phyloP scores from a whole-genome alignment of 2,888 invertebrate species.

The Hydraecia micacea region DNA sequence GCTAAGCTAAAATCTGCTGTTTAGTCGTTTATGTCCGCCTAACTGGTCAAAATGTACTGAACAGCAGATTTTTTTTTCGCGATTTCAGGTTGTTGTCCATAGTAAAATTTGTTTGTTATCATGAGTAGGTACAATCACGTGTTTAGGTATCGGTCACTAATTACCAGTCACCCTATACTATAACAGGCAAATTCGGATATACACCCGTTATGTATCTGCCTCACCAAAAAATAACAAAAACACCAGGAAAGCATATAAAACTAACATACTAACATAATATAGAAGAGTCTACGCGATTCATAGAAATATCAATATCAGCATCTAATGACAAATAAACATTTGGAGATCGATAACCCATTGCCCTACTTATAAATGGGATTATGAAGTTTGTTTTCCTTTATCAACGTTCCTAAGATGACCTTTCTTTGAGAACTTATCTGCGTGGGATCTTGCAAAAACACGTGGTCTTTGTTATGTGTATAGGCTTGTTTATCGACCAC shows the following conservation, averaged over 20 bases:
- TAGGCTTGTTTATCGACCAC: conserved; percentile 6
- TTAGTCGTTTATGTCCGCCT: too few relatives aligned
- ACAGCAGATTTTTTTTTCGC: too few relatives aligned
- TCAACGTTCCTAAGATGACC: conserved; percentile 15
- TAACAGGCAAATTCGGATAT: background rate
- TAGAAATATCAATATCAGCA: conserved; percentile 14
- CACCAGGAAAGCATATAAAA: background rate
- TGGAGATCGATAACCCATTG: conserved; percentile 17
- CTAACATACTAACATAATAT: background rate
- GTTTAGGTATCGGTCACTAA: too few relatives aligned
- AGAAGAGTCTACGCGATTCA: background rate
- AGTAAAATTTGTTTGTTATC: too few relatives aligned
- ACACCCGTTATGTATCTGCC: background rate
- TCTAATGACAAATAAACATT: conserved; percentile 21
- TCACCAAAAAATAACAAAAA: background rate
- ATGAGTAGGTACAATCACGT: too few relatives aligned
- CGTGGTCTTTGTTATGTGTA: conserved; percentile 15
- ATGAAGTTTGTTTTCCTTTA: conserved; percentile 25
- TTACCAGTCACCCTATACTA: too few relatives aligned
- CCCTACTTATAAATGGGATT: conserved; percentile 20
- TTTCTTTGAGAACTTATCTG: conserved; percentile 22
- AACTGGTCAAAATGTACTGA: too few relatives aligned
- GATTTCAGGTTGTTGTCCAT: too few relatives aligned
- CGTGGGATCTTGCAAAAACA: conserved; percentile 26
- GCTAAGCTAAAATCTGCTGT: too few relatives aligned